Percentiles rank a stretch among this genome's conserved stretches.
Conservation (phyloP, 2,888 invertebrate genomes). For the Argyra leucocephala region DNA sequence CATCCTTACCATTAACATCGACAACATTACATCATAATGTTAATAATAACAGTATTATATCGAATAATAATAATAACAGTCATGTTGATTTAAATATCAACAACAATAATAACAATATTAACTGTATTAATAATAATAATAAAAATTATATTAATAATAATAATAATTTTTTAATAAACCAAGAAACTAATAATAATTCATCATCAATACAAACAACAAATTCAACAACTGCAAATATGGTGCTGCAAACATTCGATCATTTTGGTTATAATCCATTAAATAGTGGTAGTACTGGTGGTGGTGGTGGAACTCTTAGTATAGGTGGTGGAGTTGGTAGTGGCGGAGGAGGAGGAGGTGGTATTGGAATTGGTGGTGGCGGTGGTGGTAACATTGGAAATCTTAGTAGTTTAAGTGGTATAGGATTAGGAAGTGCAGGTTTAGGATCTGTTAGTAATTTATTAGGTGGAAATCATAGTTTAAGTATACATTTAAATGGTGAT, state of each 20-base stretch:
- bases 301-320: conserved; percentile 15
- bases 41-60: conserved; percentile 9
- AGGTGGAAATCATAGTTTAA: conserved; percentile 35
- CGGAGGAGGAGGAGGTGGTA: conserved; percentile 15
- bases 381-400: conserved; percentile 3
- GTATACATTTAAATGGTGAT: conserved; percentile 26
- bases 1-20: not conserved
- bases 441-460: conserved; percentile 25
- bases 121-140: not conserved
- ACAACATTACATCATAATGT: not conserved
- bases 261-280: conserved; percentile 32
- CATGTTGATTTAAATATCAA: not conserved
- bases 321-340: conserved; percentile 18
- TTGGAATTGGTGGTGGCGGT: conserved; percentile 17
- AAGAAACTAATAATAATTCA: not conserved
- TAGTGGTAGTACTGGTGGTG: conserved; percentile 12
- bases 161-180: not conserved
- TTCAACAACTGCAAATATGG: conserved; percentile 36
- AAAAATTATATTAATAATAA: not conserved
- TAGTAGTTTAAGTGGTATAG: conserved; percentile 15
- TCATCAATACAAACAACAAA: not conserved
- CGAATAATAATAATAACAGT: not conserved
- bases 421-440: conserved; percentile 28
- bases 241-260: conserved; percentile 40
- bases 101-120: not conserved